Evolutionary conservation across 2,113 vertebrate genomes (phyloP), one percentile per base, ranked within the genome.

Genomic region (Zosterops pallidus): DNA sequence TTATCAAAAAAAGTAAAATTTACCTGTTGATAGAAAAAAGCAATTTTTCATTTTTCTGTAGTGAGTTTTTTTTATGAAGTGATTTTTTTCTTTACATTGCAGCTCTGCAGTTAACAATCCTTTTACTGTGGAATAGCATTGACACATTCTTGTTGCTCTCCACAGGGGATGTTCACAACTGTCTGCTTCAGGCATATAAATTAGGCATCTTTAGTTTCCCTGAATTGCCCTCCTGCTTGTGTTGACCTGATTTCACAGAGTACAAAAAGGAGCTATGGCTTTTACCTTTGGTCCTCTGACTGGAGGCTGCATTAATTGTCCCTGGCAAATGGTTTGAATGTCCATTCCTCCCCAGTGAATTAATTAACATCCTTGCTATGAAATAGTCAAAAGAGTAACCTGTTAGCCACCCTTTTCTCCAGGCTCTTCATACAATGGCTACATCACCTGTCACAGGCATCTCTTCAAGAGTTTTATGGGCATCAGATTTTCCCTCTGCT

Each of bases 121-220:
- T 92, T 95, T 93, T 90, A 60, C 87, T 56, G 72, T 53, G 49
- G 44, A 86, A 86, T 31, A 68, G 23, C 52, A 75, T n/a, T 90
- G 93, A 90, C 85, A 77, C 35, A 83, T 95, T 95, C 85, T 85
- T 95, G 90, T 90, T 96, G 53, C 68, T 93, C 84, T 86, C 90
- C 62, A 71, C 71, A 74, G 91, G 96, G 42, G 80, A 86, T 67
- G 77, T 89, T 94, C 86, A 92, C 68, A 90, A 90, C 86, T 92
- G 68, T 89, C 86, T 95, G 69, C 47, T 86, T 92, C 80, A 93
- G 60, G 72, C 83, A 86, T 93, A 90, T 78, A 83, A 95, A 96
- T 93, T 64, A 94, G 69, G 72, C 29, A 52, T 77, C 33, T 92
- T 86, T 63, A 83, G 59, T 63, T 94, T 86, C 39, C 71, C 33